A percentile compares a stretch with the other conserved stretches of the same genome.
These are phyloP conservation scores for Plagodis dolabraria DNA, from an alignment of 2,888 invertebrate genomes.

Conservation along the genomic window DNA sequence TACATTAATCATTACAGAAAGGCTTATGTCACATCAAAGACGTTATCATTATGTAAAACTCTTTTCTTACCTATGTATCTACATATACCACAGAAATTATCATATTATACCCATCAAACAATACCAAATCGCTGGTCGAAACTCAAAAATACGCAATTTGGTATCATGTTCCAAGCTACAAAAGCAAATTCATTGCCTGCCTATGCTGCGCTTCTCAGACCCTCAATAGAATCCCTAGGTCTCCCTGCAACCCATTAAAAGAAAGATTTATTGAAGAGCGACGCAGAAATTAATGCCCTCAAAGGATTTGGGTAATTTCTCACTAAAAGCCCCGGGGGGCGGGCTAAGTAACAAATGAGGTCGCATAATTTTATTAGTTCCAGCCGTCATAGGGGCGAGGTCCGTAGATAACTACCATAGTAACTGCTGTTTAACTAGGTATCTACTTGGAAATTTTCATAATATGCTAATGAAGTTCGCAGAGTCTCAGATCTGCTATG, in stretches of 20 bases:
- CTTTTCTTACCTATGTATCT: no score
- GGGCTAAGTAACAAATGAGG: conserved; percentile 61
- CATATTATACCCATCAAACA: no score
- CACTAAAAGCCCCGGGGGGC: conserved; percentile 49
- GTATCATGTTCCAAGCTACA: no score
- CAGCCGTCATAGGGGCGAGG: conserved; percentile 32
- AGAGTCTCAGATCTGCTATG: conserved; percentile 12
- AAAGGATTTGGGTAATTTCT: conserved; percentile 60
- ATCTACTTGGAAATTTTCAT: conserved; percentile 41
- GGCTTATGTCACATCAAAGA: no score
- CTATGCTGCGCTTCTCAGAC: background rate
- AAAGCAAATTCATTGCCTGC: background rate
- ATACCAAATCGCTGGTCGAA: no score
- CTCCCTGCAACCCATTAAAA: conserved; percentile 54
- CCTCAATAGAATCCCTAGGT: conserved; percentile 30
- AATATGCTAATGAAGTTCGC: conserved; percentile 44
- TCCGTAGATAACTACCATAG: conserved; percentile 1
- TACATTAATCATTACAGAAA: no score
- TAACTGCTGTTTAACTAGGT: conserved; percentile 30
- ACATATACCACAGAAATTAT: no score
- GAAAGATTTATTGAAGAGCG: conserved; percentile 57
- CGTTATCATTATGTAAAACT: no score
- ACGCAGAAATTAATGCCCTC: conserved; percentile 57
- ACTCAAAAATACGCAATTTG: no score
- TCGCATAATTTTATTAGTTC: conserved; percentile 67